These are phyloP conservation scores for Falco rusticolus DNA, from an alignment of 2,797 vertebrate species.

Conservation along the genomic window DNA sequence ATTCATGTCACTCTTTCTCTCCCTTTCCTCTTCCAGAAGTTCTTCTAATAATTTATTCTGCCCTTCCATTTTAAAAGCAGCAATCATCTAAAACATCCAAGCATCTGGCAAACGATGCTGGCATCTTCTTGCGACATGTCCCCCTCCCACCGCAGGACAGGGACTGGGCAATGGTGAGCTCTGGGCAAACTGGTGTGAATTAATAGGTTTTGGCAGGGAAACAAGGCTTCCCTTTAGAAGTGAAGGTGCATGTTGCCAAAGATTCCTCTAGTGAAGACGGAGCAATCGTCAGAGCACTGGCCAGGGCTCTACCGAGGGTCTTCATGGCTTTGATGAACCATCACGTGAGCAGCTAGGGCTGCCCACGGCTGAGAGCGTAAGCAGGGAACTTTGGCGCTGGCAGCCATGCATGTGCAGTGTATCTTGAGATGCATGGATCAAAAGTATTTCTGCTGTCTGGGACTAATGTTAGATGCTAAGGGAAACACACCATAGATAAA, in stretches of 20 bases:
- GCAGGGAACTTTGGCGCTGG: background rate
- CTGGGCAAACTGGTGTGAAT: no score
- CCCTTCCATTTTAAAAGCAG: background rate
- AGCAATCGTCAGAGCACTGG: background rate
- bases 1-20: background rate
- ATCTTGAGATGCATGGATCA: background rate
- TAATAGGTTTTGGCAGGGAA: background rate
- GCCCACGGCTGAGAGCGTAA: rapidly evolving
- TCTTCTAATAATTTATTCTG: background rate
- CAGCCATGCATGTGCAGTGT: rapidly evolving
- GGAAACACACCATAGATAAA: background rate
- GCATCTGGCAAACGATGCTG: background rate
- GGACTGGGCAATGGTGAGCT: background rate
- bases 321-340: background rate
- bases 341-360: background rate
- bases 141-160: no score
- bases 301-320: rapidly evolving
- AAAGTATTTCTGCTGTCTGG: background rate
- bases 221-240: background rate
- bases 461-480: rapidly evolving
- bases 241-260: rapidly evolving
- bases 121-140: rapidly evolving
- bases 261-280: background rate
- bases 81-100: rapidly evolving
- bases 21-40: background rate